Base-by-base conservation (phyloP, 2,888 invertebrate genomes). In the Aethes cnicana region DNA sequence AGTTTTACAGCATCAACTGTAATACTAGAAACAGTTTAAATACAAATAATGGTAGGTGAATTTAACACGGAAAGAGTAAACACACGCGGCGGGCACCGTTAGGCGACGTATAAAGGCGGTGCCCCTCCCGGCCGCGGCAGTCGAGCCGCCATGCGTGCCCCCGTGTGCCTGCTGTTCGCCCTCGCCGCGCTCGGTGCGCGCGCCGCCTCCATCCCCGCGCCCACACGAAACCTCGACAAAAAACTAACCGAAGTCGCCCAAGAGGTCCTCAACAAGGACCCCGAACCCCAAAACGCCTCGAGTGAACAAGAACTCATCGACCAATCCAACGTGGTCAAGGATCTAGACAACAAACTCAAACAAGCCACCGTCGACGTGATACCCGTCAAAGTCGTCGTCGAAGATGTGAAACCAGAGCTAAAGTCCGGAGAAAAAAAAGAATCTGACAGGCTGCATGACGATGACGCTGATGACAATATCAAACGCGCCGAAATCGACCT, bases 21-120 rank as follows among this genome's bases (percentile, higher is more conserved):
- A 50, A 46, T 53, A 61, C 55, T 56, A 44, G 39, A 66, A 62
- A 70, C 70, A 72, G 74, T 72, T 70, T 64, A 66, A 77, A 73
- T 61, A 81, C 77, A 84, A 82, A 84, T 82, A 83, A 75, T 81
- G 80, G 75, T 78, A 72, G 69, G 81, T 72, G 75, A 72, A 77
- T 78, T 81, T 77, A 81, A 46, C 57, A 57, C 69, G 68, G 70
- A 72, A 66, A 75, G 68, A 67, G 72, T 77, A 77, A 80, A 77
- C 75, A 81, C 58, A 62, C 58, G 59, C 64, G 61, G 52, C 57
- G 57, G 61, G 63, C 70, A 87, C 88, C 88, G 88, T 88, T 88
- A 88, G 61, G 54, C 57, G 55, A 56, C 65, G 74, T 88, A 88
- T 88, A 88, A 83, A 88, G 72, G 77, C 58, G 53, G 61, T 61